Conservation (phyloP, 2,113 vertebrate genomes). For the Malurus cyaneus region DNA sequence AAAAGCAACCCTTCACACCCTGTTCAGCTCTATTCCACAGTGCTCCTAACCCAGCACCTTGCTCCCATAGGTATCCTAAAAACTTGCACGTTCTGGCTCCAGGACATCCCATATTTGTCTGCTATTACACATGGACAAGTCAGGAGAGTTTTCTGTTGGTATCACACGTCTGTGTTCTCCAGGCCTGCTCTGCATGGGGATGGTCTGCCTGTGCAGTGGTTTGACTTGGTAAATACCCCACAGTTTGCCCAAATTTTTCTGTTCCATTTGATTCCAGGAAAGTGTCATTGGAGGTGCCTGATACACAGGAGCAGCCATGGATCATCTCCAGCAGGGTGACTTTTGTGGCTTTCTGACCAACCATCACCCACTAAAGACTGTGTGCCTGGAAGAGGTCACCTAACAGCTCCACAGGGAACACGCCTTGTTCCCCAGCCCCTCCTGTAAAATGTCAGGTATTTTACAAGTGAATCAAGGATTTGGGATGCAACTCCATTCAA, state of each 20-base stretch:
- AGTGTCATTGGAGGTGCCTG: neutral
- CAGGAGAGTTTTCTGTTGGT: neutral
- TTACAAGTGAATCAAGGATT: neutral
- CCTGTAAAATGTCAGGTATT: neutral
- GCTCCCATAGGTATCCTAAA: neutral
- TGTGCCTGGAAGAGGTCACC: neutral
- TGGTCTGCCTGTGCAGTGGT: neutral
- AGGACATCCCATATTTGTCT: neutral
- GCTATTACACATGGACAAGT: neutral
- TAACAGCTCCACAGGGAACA: neutral
- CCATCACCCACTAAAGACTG: neutral
- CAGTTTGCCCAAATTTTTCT: neutral
- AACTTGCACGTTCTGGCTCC: neutral
- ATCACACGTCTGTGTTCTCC: neutral
- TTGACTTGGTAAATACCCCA: neutral
- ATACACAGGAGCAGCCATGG: neutral
- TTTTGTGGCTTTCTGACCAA: neutral
- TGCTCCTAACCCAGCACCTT: neutral
- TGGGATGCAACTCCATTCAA: neutral
- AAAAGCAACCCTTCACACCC: neutral
- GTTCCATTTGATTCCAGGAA: neutral
- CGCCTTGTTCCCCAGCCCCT: neutral
- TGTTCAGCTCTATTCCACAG: accelerated
- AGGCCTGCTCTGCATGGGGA: neutral
- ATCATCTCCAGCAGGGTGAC: neutral